phyloP scores from a whole-genome alignment of 1,140 invertebrate genomes.

The Pissodes strobi region DNA sequence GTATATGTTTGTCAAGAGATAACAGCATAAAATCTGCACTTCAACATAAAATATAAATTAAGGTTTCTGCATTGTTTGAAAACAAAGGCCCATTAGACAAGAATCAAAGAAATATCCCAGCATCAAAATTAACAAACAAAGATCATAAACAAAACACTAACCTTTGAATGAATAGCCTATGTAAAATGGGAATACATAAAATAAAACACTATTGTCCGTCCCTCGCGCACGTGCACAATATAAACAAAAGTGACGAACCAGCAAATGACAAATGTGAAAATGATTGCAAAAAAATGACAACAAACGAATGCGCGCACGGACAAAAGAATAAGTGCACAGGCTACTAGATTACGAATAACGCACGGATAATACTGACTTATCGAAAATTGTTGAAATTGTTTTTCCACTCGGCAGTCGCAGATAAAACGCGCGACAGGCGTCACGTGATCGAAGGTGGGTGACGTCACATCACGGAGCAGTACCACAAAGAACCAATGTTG shows the following conservation, averaged over 20 bases:
- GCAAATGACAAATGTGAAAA: constrained; percentile 6
- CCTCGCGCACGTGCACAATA: constrained; percentile 16
- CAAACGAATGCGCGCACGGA: constrained; percentile 1
- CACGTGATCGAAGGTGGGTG: constrained; percentile 18
- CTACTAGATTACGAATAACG: constrained; percentile 19
- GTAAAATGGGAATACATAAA: too few species aligned
- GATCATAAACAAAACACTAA: too few species aligned
- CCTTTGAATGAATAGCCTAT: too few species aligned
- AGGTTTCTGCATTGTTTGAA: too few species aligned
- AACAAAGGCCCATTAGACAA: too few species aligned
- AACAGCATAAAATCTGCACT: too few species aligned
- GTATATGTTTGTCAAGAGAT: too few species aligned
- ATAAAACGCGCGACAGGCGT: constrained; percentile 19
- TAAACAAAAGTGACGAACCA: constrained; percentile 12
- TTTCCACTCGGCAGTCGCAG: constrained; percentile 21
- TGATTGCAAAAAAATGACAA: constrained; percentile 1
- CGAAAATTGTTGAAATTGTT: constrained; percentile 29
- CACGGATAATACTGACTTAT: constrained; percentile 28
- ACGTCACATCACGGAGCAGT: constrained; percentile 19
- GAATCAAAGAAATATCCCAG: too few species aligned
- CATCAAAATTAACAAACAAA: too few species aligned
- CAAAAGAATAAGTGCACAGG: constrained; percentile 11
- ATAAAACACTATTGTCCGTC: too few species aligned
- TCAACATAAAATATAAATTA: too few species aligned
- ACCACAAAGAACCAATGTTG: constrained; percentile 28